Evolutionary conservation across 2,888 invertebrate genomes (phyloP).

Genomic region (Cordilura impudica): DNA sequence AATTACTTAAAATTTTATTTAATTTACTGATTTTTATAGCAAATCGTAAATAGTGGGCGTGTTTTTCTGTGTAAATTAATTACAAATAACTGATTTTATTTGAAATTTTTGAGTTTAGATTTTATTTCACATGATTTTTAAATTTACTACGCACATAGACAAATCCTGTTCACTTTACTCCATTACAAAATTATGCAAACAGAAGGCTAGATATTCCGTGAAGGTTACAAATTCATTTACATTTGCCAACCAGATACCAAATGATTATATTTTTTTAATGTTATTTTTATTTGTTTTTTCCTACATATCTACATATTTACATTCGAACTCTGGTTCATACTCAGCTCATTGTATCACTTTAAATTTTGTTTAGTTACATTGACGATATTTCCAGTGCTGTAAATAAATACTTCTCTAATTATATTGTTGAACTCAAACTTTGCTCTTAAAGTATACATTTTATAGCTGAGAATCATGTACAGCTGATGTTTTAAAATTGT

Average conservation of each 20-base stretch:
- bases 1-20: neutral
- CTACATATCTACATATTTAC: neutral
- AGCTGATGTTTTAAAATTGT: no score
- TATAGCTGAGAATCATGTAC: no score
- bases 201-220: conserved; percentile 25
- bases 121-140: neutral
- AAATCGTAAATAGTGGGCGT: neutral
- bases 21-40: neutral
- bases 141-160: neutral
- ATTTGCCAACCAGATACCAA: conserved; percentile 11
- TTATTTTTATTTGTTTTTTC: neutral
- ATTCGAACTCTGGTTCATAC: neutral
- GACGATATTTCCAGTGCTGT: neutral
- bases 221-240: conserved; percentile 9
- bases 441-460: no score
- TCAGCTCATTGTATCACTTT: neutral
- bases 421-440: no score
- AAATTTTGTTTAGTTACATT: neutral
- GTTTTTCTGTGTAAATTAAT: neutral
- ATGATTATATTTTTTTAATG: neutral
- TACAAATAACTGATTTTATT: no score
- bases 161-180: neutral
- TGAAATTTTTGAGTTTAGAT: neutral
- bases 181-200: conserved; percentile 1
- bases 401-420: neutral